These are phyloP conservation scores for Heliconius hewitsoni DNA, from an alignment of 1,140 invertebrate genomes.

Conservation along the genomic window DNA sequence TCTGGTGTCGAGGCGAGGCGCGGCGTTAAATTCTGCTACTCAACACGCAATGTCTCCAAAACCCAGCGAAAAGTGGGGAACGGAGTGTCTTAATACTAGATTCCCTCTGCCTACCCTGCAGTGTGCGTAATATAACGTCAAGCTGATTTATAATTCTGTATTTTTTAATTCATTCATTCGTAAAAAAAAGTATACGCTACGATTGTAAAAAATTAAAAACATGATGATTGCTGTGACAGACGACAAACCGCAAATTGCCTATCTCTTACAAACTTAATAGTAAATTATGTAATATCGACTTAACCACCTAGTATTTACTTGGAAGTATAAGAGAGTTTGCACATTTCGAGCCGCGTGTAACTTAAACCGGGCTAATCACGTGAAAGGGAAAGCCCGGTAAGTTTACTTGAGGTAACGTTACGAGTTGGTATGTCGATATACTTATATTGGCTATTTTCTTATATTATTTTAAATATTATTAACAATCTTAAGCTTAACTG, in stretches of 20 bases:
- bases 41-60: no score
- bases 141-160: no score
- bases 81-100: no score
- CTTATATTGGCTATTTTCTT: background rate
- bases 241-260: background rate
- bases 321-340: conserved; percentile 3
- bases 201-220: background rate
- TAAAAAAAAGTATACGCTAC: background rate
- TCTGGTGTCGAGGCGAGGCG: no score
- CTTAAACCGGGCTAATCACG: conserved; percentile 11
- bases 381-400: conserved; percentile 23
- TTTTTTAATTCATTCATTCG: background rate
- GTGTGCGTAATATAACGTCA: no score
- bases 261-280: background rate
- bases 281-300: background rate
- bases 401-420: conserved; percentile 18
- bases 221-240: background rate
- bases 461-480: background rate
- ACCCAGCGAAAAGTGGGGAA: no score
- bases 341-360: conserved; percentile 7
- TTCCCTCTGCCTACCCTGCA: no score
- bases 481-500: background rate
- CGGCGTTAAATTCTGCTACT: no score
- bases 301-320: background rate
- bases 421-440: background rate